Evolutionary conservation across 2,797 vertebrate genomes (phyloP).

Genomic region (Arctocebus calabarensis): DNA sequence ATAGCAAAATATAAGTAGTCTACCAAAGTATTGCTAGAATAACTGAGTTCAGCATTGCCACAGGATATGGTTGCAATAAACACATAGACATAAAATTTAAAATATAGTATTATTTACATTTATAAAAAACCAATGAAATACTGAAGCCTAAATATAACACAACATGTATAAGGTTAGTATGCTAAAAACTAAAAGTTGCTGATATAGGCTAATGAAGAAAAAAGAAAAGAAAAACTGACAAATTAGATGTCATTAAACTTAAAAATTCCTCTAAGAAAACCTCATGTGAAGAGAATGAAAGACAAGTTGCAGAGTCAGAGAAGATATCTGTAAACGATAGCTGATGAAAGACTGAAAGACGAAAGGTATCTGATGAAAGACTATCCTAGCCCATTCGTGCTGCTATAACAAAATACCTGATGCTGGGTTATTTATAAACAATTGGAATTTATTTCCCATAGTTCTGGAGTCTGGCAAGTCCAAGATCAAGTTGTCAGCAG

Average conservation of each 20-base stretch:
- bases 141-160: background rate
- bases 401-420: no score
- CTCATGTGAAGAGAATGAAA: background rate
- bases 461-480: no score
- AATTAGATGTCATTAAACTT: background rate
- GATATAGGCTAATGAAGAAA: no score
- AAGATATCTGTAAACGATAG: no score
- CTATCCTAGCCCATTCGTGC: no score
- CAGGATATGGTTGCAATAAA: background rate
- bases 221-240: background rate
- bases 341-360: no score
- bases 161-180: background rate
- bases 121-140: background rate
- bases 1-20: background rate
- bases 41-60: background rate
- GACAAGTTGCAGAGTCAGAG: background rate
- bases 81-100: background rate
- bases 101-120: background rate
- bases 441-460: no score
- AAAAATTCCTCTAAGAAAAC: background rate
- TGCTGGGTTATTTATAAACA: no score
- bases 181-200: no score
- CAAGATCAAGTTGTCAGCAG: no score
- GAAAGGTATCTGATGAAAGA: no score
- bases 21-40: background rate